These are phyloP conservation scores for Salvator merianae DNA, from an alignment of 2,113 vertebrate species.

Conservation along the genomic window DNA sequence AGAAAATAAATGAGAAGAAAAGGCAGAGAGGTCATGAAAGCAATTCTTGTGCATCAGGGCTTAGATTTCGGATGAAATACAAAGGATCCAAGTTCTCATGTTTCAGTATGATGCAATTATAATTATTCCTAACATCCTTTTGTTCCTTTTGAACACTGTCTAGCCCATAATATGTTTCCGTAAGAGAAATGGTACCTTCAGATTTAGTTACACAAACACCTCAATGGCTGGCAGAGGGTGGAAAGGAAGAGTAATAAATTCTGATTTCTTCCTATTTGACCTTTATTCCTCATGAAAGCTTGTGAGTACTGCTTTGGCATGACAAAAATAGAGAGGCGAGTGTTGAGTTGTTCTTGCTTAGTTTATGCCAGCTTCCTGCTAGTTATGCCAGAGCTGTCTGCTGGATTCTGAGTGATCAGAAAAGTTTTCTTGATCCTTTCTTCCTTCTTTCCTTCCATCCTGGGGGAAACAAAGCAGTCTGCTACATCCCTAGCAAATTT, in stretches of 20 bases:
- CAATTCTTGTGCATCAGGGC: neutral
- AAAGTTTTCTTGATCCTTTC: neutral
- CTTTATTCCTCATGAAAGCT: neutral
- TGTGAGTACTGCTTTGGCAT: neutral
- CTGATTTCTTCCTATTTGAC: neutral
- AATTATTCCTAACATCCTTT: constrained; percentile 6
- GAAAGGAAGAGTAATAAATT: neutral
- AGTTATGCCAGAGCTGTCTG: neutral
- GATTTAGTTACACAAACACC: neutral
- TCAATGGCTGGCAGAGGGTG: too few relatives aligned
- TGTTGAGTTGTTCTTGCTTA: neutral
- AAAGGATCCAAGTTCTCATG: neutral
- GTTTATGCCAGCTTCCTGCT: neutral
- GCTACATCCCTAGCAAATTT: neutral
- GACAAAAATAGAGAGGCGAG: neutral
- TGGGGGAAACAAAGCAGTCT: neutral
- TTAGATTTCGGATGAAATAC: constrained; percentile 4
- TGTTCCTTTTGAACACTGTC: neutral
- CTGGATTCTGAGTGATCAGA: neutral
- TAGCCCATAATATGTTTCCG: neutral
- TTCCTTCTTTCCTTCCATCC: neutral
- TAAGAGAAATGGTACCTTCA: neutral
- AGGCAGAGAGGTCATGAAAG: constrained; percentile 7
- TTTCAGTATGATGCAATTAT: constrained; percentile 1
- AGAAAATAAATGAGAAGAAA: constrained; percentile 3